Conservation (phyloP, 2,113 vertebrate species). For the Nothocercus nigrocapillus region DNA sequence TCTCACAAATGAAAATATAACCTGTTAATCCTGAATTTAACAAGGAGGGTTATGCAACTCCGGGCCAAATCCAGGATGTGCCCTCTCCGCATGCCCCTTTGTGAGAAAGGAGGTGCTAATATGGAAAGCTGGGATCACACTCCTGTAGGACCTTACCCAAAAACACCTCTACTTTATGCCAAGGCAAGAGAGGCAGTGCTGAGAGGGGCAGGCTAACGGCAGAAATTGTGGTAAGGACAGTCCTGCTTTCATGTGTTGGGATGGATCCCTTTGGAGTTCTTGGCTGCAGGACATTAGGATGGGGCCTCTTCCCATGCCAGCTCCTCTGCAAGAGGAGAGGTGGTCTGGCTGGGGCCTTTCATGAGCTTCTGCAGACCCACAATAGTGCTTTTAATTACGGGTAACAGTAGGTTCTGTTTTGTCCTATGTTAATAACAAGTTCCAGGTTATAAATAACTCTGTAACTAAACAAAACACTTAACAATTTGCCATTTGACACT, state of each 20-base stretch:
- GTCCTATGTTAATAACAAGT: slow-evolving; percentile 53
- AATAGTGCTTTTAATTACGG: slow-evolving; percentile 10
- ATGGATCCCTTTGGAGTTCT: neutral
- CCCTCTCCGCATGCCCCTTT: neutral
- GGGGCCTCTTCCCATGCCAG: neutral
- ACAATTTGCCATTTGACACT: slow-evolving; percentile 53
- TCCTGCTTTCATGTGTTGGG: neutral
- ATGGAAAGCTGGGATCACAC: neutral
- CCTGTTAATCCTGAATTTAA: slow-evolving; percentile 67
- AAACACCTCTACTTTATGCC: neutral
- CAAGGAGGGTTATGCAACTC: slow-evolving; percentile 17
- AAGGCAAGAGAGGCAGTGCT: neutral
- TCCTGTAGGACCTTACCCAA: neutral
- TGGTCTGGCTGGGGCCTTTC: neutral
- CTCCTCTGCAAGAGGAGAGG: neutral
- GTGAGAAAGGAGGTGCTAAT: neutral
- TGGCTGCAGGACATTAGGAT: neutral
- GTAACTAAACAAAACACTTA: slow-evolving; percentile 54
- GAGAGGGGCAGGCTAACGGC: neutral
- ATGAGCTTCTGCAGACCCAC: neutral
- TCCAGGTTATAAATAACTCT: slow-evolving; percentile 55
- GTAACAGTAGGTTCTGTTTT: slow-evolving; percentile 21
- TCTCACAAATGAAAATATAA: slow-evolving; percentile 57
- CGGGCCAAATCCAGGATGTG: slow-evolving; percentile 22
- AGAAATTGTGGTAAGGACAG: neutral